Percentiles rank a stretch among this genome's conserved stretches.
Evolutionary conservation across 35 echinoderm and acorn worm genomes (phyloP).

Genomic region (Patiria miniata): DNA sequence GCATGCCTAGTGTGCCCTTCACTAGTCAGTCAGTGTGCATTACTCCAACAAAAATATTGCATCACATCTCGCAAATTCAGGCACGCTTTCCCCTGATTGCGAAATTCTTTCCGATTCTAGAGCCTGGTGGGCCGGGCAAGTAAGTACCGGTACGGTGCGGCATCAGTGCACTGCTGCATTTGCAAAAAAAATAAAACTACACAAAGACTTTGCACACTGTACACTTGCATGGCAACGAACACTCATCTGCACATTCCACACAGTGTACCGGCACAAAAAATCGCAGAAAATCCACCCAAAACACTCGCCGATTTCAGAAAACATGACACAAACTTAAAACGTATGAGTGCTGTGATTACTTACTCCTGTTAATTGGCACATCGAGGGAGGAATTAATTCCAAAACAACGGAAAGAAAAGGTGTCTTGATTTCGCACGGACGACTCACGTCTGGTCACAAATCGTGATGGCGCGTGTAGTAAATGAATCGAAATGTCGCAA

Average conservation of each 20-base stretch:
- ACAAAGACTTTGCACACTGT: background rate
- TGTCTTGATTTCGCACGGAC: background rate
- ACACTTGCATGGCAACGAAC: background rate
- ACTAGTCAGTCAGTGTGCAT: too few species aligned
- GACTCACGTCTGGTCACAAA: background rate
- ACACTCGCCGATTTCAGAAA: background rate
- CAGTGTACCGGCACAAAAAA: background rate
- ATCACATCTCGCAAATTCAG: too few species aligned
- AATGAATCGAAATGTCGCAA: background rate
- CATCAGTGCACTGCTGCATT: too few species aligned
- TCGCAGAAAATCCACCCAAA: background rate
- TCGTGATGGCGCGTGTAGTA: background rate
- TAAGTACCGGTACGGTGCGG: too few species aligned
- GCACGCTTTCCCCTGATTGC: too few species aligned
- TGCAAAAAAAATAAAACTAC: background rate
- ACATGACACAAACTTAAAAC: background rate
- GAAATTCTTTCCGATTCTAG: too few species aligned
- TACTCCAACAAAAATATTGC: too few species aligned
- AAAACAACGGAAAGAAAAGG: background rate
- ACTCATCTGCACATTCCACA: background rate
- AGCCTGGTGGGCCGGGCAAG: too few species aligned
- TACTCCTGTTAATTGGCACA: slow-evolving; percentile 23
- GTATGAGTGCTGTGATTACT: background rate
- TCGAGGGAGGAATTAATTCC: slow-evolving; percentile 7
- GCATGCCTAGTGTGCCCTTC: too few species aligned